A percentile compares a stretch with the other conserved stretches of the same genome.
phyloP scores from a whole-genome alignment of 35 echinoderm and acorn worm genomes.

The Hemicentrotus pulcherrimus region DNA sequence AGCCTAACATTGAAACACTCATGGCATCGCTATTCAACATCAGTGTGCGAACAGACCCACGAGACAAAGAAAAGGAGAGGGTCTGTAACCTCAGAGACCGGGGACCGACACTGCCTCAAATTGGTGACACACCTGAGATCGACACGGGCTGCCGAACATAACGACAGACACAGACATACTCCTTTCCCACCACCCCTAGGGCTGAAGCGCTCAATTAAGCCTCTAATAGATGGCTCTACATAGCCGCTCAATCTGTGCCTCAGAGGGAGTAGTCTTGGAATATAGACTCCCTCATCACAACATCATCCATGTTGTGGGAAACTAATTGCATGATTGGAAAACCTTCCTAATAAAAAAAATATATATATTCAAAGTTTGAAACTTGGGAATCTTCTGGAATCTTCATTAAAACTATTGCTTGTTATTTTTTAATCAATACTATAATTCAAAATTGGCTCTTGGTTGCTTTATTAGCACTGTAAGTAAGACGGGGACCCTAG shows the following conservation, averaged over 20 bases:
- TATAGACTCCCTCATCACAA: not conserved
- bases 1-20: too few relatives aligned
- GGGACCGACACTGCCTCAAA: constrained; percentile 27
- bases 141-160: constrained; percentile 29
- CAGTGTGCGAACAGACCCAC: not conserved
- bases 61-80: not conserved
- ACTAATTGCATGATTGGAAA: too few relatives aligned
- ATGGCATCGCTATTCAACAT: not conserved
- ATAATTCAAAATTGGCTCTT: too few relatives aligned
- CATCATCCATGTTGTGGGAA: too few relatives aligned
- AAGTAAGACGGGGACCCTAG: too few relatives aligned
- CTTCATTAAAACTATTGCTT: too few relatives aligned
- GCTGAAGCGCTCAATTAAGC: not conserved
- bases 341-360: too few relatives aligned
- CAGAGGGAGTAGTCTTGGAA: not conserved
- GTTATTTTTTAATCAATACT: too few relatives aligned
- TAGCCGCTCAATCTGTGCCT: not conserved
- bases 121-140: constrained; percentile 30
- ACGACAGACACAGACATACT: constrained; percentile 29
- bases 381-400: too few relatives aligned
- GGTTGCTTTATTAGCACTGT: too few relatives aligned
- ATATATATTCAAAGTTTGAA: too few relatives aligned
- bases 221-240: constrained; percentile 13
- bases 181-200: constrained; percentile 21
- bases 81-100: not conserved